Evolutionary conservation across 2,113 vertebrate genomes (phyloP), one percentile per base, ranked within the genome.

Genomic region (Triplophysa tibetana): DNA sequence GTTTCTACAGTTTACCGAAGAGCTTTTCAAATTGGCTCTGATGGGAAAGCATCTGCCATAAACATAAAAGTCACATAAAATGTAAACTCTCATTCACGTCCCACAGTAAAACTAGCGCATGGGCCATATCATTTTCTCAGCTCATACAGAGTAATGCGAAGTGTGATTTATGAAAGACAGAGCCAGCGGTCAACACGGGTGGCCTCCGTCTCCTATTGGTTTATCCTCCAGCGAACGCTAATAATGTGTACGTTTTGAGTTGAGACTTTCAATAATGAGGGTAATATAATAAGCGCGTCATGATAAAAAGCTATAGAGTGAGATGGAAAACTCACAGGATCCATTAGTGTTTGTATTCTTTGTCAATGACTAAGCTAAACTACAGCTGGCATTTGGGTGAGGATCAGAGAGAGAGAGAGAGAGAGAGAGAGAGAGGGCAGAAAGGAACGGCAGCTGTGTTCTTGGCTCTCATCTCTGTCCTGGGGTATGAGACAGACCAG

Each of bases 391-490:
- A 45, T 75, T 58, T 64, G 63, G 73, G 63, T 23, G 62, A 52
- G 29, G 24, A 72, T 78, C 61, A 74, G 24, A 62, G 12, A 17
- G 54, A 82, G 45, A 75, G 78, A 74, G 24, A 62, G 12, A 17
- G 54, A 82, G 45, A 75, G 78, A 26, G n/a, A 43, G 50, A 52
- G 43, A 68, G 66, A 60, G 78, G 73, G 43, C 43, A 62, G 66
- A 74, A 81, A 61, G 75, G 80, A 58, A 82, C 82, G 80, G 11
- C 79, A 81, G 86, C 86, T 87, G 87, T 86, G 80, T 64, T 81
- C 75, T 80, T 79, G 79, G 77, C 76, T 77, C 63, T 68, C 45
- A 8, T 62, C 64, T 79, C 77, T 64, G 10, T 85, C 78, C 60
- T 77, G 75, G 61, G 83, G 60, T 83, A 69, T 69, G 85, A 80